Percentiles rank a stretch among this genome's conserved stretches.
phyloP scores from a whole-genome alignment of 2,797 vertebrate genomes.

The Helarctos malayanus region DNA sequence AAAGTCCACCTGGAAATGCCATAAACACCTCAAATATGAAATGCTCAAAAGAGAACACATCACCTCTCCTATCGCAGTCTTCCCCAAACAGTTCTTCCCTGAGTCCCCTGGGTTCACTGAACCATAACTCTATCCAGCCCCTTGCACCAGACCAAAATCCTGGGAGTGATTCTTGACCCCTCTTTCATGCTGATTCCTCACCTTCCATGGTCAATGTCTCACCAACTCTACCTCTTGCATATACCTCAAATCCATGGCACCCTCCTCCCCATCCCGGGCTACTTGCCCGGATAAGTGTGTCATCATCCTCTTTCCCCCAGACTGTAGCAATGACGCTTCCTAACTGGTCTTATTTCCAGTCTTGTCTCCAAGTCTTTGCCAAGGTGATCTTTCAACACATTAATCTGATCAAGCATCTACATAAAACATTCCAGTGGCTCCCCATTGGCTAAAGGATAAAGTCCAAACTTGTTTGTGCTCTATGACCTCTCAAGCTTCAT shows the following conservation, averaged over 20 bases:
- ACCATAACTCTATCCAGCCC: neutral
- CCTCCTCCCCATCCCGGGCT: neutral
- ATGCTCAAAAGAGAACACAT: neutral
- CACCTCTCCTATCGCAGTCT: neutral
- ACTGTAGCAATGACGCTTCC: neutral
- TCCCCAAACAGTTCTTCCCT: neutral
- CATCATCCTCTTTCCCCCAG: neutral
- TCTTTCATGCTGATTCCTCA: neutral
- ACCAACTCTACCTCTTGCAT: neutral
- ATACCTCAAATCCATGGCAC: neutral
- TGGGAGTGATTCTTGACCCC: neutral
- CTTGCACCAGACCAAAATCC: neutral
- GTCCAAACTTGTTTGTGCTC: constrained; percentile 55
- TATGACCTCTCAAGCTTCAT: constrained; percentile 46
- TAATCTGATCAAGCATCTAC: constrained; percentile 55
- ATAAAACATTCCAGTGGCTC: constrained; percentile 43
- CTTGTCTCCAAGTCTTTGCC: neutral
- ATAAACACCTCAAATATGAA: neutral
- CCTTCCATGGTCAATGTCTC: neutral
- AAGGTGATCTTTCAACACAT: constrained; percentile 50
- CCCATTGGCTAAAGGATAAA: constrained; percentile 48
- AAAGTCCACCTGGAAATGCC: constrained; percentile 43
- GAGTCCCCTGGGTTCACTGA: neutral
- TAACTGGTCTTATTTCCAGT: neutral
- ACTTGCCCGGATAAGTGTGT: neutral